phyloP scores from a whole-genome alignment of 2,888 invertebrate genomes.

The Agrochola litura region DNA sequence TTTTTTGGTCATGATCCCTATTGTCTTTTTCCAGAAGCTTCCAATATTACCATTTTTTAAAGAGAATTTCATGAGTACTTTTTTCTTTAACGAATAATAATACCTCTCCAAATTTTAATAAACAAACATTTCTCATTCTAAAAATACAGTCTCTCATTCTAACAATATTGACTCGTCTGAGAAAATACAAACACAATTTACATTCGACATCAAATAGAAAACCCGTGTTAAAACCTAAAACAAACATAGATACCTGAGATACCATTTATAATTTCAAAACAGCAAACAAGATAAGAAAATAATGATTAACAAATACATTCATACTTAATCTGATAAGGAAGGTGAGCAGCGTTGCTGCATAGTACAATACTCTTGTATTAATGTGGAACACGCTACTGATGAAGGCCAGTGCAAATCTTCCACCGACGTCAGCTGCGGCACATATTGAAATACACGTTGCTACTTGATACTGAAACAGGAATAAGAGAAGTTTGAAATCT shows the following conservation, averaged over 20 bases:
- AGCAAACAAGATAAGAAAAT: constrained; percentile 32
- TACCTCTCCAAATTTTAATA: not conserved
- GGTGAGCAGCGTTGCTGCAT: constrained; percentile 79
- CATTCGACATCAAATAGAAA: constrained; percentile 2
- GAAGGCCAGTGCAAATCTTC: constrained; percentile 81
- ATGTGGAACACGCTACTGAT: constrained; percentile 78
- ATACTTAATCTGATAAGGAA: constrained; percentile 80
- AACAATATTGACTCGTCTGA: not conserved
- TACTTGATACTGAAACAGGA: constrained; percentile 80
- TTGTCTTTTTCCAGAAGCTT: not conserved
- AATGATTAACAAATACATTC: constrained; percentile 12
- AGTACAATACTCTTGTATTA: constrained; percentile 83
- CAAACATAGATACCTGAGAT: constrained; percentile 21
- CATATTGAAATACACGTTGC: constrained; percentile 85
- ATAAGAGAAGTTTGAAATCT: not conserved
- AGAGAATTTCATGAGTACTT: too few relatives aligned
- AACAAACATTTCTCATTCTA: not conserved
- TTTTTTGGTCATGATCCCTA: too few relatives aligned
- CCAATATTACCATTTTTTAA: not conserved
- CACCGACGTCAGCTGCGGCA: constrained; percentile 84
- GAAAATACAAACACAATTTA: not conserved
- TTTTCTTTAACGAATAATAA: too few relatives aligned
- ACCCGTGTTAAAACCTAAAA: constrained; percentile 3
- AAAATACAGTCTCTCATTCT: not conserved
- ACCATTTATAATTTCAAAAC: constrained; percentile 17